A percentile compares a stretch with the other conserved stretches of the same genome.
Evolutionary conservation across 2,888 invertebrate species (phyloP).

Genomic region (Rambutsinella grinnellia): DNA sequence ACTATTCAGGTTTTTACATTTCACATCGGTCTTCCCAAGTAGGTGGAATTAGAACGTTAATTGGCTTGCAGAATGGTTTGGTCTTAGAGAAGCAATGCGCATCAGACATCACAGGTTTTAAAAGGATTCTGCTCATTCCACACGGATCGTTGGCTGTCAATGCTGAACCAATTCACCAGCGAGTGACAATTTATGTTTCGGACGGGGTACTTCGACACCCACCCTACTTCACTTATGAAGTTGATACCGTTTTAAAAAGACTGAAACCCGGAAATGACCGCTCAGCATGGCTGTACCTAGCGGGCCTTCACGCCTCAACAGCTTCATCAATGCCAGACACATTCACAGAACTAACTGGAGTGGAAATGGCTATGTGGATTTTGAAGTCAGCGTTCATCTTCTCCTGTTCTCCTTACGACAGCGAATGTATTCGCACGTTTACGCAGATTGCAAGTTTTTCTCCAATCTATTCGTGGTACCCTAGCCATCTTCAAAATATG

Average conservation of each 20-base stretch:
- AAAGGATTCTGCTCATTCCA: conserved; percentile 10
- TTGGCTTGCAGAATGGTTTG: conserved; percentile 4
- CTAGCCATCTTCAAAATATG: conserved; percentile 30
- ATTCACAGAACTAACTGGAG: conserved; percentile 51
- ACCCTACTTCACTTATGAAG: conserved; percentile 27
- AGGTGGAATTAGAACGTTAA: neutral
- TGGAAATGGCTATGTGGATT: conserved; percentile 51
- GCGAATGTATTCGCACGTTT: conserved; percentile 16
- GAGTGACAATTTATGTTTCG: neutral
- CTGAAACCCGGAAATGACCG: conserved; percentile 44
- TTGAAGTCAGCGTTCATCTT: conserved; percentile 40
- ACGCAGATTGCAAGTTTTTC: conserved; percentile 17
- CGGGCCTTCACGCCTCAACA: conserved; percentile 43
- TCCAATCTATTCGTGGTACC: conserved; percentile 41
- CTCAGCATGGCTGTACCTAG: conserved; percentile 50
- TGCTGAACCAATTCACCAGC: neutral
- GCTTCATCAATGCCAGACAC: conserved; percentile 45
- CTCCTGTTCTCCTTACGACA: conserved; percentile 50
- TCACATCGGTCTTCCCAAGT: neutral
- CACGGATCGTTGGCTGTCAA: conserved; percentile 1
- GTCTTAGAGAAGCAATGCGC: neutral
- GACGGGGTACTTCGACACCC: neutral
- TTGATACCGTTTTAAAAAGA: conserved; percentile 20
- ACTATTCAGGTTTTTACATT: conserved; percentile 18
- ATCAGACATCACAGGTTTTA: neutral